phyloP scores from a whole-genome alignment of 1,140 invertebrate genomes.

The Stegodyphus mimosarum region DNA sequence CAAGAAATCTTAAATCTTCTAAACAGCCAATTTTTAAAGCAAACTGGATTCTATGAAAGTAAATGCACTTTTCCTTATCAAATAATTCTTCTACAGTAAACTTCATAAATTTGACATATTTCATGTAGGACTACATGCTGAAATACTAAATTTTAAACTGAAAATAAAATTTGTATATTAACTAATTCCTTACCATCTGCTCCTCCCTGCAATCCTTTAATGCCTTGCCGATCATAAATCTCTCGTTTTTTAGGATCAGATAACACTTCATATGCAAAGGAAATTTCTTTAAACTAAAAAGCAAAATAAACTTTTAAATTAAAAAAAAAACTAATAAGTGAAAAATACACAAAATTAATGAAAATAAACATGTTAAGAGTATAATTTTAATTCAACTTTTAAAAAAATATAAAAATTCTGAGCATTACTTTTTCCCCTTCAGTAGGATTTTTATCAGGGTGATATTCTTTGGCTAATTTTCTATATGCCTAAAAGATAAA shows the following conservation, averaged over 20 bases:
- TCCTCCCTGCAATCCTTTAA: slow-evolving; percentile 82
- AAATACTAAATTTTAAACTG: no score
- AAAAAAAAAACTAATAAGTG: slow-evolving; percentile 49
- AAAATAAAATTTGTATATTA: not conserved
- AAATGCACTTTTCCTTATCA: no score
- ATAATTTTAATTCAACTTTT: not conserved
- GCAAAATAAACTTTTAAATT: no score
- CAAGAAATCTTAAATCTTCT: no score
- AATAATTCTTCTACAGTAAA: no score
- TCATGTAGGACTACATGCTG: no score
- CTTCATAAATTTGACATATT: no score
- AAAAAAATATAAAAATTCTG: not conserved
- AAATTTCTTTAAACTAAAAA: slow-evolving; percentile 83
- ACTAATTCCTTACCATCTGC: slow-evolving; percentile 45
- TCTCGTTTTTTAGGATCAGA: slow-evolving; percentile 74
- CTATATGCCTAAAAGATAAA: slow-evolving; percentile 76
- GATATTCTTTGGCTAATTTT: slow-evolving; percentile 87
- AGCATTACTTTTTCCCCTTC: slow-evolving; percentile 69
- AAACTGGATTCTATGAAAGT: no score
- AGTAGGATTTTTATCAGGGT: slow-evolving; percentile 87
- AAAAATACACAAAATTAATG: slow-evolving; percentile 11
- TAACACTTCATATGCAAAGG: slow-evolving; percentile 86
- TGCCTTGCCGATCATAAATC: slow-evolving; percentile 80
- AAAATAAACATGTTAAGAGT: not conserved
- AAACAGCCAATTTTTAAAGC: no score